A percentile compares a stretch with the other conserved stretches of the same genome.
Evolutionary conservation across 2,113 vertebrate species (phyloP).

Genomic region (Emydocephalus ijimae): DNA sequence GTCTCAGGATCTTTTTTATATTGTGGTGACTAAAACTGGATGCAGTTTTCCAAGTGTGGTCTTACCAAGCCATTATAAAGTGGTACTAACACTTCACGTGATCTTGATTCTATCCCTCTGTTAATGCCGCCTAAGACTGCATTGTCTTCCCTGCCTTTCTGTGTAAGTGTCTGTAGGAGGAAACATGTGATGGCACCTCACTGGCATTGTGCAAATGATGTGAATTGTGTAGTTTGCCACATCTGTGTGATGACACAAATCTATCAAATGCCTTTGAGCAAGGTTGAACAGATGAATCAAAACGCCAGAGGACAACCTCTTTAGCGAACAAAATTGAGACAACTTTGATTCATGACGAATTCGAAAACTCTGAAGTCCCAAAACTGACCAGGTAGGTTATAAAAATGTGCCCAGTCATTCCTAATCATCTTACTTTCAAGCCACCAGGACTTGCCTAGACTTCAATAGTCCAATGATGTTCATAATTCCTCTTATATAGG

Average conservation of each 20-base stretch:
- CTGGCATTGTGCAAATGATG: neutral
- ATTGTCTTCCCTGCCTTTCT: neutral
- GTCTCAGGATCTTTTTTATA: neutral
- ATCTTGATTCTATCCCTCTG: neutral
- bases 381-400: neutral
- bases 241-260: neutral
- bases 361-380: neutral
- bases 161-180: neutral
- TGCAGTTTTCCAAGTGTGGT: neutral
- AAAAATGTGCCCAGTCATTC: neutral
- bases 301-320: neutral
- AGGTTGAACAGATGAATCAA: neutral
- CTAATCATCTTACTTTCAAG: neutral
- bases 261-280: neutral
- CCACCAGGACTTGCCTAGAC: neutral
- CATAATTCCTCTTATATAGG: neutral
- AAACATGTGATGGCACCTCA: neutral
- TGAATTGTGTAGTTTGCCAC: neutral
- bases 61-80: neutral
- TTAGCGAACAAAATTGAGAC: neutral
- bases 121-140: neutral
- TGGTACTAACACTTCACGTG: neutral
- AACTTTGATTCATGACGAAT: neutral
- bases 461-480: neutral
- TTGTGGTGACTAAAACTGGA: neutral